Conservation (phyloP, 2,888 invertebrate species). For the Protophormia terraenovae region DNA sequence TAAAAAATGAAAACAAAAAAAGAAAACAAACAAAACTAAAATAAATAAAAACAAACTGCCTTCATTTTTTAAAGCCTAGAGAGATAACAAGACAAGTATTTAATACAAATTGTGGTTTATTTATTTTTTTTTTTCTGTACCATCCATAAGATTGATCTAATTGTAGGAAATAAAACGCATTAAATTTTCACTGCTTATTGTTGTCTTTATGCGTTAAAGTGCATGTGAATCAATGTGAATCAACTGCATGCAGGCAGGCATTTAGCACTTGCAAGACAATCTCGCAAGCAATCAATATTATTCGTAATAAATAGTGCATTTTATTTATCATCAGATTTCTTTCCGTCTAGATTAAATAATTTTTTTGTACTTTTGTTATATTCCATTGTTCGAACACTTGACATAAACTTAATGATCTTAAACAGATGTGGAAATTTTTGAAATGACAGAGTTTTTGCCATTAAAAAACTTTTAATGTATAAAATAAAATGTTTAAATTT, state of each 20-base stretch:
- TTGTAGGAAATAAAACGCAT: conserved; percentile 7
- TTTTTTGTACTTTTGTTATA: neutral
- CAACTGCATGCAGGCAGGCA: neutral
- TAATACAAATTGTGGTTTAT: neutral
- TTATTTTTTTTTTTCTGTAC: neutral
- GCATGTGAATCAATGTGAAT: neutral
- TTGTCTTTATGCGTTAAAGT: neutral
- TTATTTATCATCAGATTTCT: neutral
- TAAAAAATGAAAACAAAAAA: conserved; percentile 18
- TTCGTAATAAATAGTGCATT: neutral
- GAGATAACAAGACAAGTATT: conserved; percentile 33
- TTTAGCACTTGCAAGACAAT: neutral
- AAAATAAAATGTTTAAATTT: conserved; percentile 10
- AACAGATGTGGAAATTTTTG: conserved; percentile 33
- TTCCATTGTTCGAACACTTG: conserved; percentile 29
- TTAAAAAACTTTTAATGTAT: neutral
- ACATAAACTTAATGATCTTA: neutral
- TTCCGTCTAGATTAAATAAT: conserved; percentile 15
- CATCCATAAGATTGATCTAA: conserved; percentile 4
- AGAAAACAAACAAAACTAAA: too few species aligned
- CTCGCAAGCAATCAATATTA: neutral
- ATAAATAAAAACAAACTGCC: conserved; percentile 13
- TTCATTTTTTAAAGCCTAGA: conserved; percentile 1
- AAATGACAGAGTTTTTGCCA: neutral
- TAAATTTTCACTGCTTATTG: neutral